Base-by-base conservation (phyloP, 1,140 invertebrate genomes). In the Drosophila willistoni region DNA sequence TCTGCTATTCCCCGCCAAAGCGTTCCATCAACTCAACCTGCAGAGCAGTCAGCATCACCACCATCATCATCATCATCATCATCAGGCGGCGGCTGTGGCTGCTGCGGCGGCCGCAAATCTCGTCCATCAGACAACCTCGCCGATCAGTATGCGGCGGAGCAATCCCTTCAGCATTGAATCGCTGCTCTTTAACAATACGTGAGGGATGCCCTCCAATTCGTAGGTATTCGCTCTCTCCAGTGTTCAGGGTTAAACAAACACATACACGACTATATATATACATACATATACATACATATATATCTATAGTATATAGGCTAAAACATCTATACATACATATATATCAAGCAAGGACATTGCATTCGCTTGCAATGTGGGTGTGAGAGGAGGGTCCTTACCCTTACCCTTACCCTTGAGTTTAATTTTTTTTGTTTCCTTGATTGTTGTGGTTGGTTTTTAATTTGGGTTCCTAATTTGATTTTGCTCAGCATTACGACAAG, bases 111-210 rank as follows among this genome's bases (percentile, higher is more conserved):
- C 78, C 80, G 85, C 67, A 87, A 92, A 79, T 83, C 66, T 75
- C 22, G 85, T 79, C 39, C 93, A 93, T 62, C 93, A 94, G 65
- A 92, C 44, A 19, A 51, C 93, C 14, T 80, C 90, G 66, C 86
- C 91, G 51, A 94, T 94, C 74, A 94, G 93, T 71, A 94, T 94
- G 83, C 93, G 94, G 73, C 93, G 94, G 55, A 92, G 96, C 92
- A 92, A 97, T 93, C 96, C 96, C 19, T 97, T 97, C 93, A 96
- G 96, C 93, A 97, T 97, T 94, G 96, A 97, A 90, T 96, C 96
- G 55, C 92, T 97, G 71, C 93, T 97, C 81, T 94, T 94, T 12
- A 94, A 94, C 81, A 96, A 96, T 83, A 95, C 95, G 93, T 95
- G 94, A 95, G 90, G 77, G 67, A 89, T 51, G 71, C 72, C 19